Conservation (phyloP, 2,113 vertebrate species). For the Scomber colias region DNA sequence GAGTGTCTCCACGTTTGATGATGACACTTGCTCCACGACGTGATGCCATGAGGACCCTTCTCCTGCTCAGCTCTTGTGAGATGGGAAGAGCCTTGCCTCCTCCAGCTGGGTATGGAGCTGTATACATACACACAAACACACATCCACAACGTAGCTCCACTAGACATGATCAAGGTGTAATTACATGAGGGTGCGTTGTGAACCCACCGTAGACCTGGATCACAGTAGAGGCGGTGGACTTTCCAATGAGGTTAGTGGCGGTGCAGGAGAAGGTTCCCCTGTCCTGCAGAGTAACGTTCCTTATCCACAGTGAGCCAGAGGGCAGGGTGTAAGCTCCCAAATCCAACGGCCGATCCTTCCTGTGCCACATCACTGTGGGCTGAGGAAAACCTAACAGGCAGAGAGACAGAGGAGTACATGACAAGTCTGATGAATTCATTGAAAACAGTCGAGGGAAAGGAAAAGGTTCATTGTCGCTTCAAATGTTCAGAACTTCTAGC, state of each 20-base stretch:
- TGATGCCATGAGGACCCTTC: constrained; percentile 85
- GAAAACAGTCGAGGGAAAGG: no score
- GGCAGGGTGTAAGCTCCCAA: constrained; percentile 68
- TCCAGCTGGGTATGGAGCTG: constrained; percentile 13
- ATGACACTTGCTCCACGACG: constrained; percentile 76
- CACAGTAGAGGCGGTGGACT: constrained; percentile 78
- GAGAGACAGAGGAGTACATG: background rate
- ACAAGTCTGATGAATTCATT: no score
- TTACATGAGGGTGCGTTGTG: background rate
- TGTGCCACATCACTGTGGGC: constrained; percentile 87
- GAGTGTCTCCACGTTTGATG: constrained; percentile 81
- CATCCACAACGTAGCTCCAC: background rate
- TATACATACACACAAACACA: constrained; percentile 3
- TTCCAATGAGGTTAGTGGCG: constrained; percentile 87
- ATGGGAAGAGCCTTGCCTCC: constrained; percentile 58
- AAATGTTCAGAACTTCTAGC: no score
- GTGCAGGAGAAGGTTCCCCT: constrained; percentile 88
- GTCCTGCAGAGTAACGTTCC: constrained; percentile 83
- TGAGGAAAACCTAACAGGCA: constrained; percentile 86
- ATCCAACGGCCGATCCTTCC: constrained; percentile 72
- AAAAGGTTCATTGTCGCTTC: no score
- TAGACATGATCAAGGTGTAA: no score
- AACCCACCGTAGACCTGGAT: constrained; percentile 85
- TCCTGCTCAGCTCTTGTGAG: constrained; percentile 78
- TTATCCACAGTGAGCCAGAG: constrained; percentile 88